Evolutionary conservation across 2,888 invertebrate species (phyloP), one percentile per base, ranked within the genome.

Genomic region (Diadromus collaris): DNA sequence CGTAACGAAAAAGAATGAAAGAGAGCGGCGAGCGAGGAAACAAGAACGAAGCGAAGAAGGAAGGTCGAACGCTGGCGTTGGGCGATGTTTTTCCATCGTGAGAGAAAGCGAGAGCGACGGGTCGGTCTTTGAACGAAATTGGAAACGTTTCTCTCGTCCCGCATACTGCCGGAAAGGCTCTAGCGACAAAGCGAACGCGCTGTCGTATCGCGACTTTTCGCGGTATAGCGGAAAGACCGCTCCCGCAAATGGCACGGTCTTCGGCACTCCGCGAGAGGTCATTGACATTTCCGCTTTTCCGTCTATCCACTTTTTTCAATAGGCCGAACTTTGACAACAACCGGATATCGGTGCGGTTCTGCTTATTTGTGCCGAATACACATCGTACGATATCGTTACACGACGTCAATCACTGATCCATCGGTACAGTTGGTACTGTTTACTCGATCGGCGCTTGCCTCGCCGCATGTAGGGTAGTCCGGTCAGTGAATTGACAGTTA

Each of bases 91-190:
- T 41, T 85, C 86, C 85, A 86, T 87, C 83, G 84, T 83, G 77
- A 83, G 27, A 56, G 56, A 56, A 10, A 51, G 51, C 24, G 51
- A 41, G 38, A 41, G 51, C 84, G 32, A 38, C 48, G 75, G 58
- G 70, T 81, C 79, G 83, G 38, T 68, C 85, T 88, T 89, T 86
- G 84, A 88, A 88, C 88, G 88, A 90, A 90, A 90, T 90, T 89
- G 90, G 87, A 89, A 88, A 88, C 89, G 88, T 90, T 90, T 90
- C 84, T 89, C 89, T 89, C 83, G 83, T 78, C 78, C 67, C 69
- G 27, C 46, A 71, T 56, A 69, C 41, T 48, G 19, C 34, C 63
- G 29, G 46, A 48, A 70, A 48, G 46, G 27, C 70, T 78, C 58
- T 44, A 51, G 34, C 46, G 60, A 34, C 58, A 34, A 27, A 70